phyloP scores from a whole-genome alignment of 2,113 vertebrate genomes.

The Clarias magur region DNA sequence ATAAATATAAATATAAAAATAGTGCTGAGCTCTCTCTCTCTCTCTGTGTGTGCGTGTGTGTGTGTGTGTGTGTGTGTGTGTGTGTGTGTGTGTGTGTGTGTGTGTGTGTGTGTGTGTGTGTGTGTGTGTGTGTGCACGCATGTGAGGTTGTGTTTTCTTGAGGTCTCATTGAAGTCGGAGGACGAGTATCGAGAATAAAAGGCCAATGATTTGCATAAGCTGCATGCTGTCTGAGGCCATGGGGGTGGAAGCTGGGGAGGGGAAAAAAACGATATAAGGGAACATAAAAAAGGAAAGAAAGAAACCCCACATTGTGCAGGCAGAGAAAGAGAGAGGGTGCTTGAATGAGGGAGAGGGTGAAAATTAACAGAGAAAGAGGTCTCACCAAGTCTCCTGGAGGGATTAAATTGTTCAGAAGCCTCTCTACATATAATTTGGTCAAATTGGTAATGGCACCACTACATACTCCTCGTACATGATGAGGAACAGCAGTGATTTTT shows the following conservation, averaged over 20 bases:
- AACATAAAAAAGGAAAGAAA: constrained; percentile 64
- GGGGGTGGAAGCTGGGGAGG: constrained; percentile 57
- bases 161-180: constrained; percentile 81
- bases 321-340: constrained; percentile 63
- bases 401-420: constrained; percentile 85
- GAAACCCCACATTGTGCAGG: constrained; percentile 65
- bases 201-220: constrained; percentile 84
- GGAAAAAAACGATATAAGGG: constrained; percentile 78
- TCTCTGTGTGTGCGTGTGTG: not conserved
- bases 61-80: not conserved
- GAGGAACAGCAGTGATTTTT: constrained; percentile 61
- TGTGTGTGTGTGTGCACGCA: not conserved
- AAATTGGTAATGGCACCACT: constrained; percentile 76
- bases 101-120: not conserved
- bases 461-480: constrained; percentile 59
- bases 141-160: constrained; percentile 59
- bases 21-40: not conserved
- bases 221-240: constrained; percentile 76
- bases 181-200: constrained; percentile 77
- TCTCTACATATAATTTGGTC: constrained; percentile 75
- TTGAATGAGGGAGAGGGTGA: constrained; percentile 69
- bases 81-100: constrained; percentile 35
- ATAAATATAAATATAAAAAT: constrained; percentile 1
- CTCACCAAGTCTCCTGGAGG: constrained; percentile 76
- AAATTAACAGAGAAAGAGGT: constrained; percentile 59